Percentiles rank a stretch among this genome's conserved stretches.
Conservation (phyloP, 2,797 vertebrate species). For the Platalea minor region DNA sequence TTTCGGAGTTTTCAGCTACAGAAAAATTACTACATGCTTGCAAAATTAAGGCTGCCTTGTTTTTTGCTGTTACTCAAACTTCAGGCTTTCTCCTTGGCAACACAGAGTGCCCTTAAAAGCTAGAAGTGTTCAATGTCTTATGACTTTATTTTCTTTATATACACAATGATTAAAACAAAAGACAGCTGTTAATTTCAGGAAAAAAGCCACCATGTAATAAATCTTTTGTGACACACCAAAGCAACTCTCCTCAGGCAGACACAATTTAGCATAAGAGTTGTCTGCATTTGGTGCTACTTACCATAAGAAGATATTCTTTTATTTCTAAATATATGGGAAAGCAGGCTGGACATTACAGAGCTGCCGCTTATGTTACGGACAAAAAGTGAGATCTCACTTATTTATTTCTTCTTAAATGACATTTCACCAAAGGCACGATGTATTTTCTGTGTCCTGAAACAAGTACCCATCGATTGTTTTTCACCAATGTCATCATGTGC, state of each 20-base stretch:
- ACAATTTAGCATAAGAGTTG: neutral
- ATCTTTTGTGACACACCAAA: constrained; percentile 1
- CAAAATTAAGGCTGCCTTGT: neutral
- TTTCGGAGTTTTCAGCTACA: constrained; percentile 36
- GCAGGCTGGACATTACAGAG: neutral
- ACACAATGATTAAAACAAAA: constrained; percentile 49
- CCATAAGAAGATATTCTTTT: neutral
- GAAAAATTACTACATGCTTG: neutral
- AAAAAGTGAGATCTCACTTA: neutral
- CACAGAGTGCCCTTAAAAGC: neutral
- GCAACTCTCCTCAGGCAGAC: neutral
- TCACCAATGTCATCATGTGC: neutral
- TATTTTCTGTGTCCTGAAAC: neutral
- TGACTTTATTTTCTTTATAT: constrained; percentile 31
- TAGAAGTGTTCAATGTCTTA: neutral
- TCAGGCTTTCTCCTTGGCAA: constrained; percentile 37
- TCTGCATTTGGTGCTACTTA: neutral
- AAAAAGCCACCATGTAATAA: neutral
- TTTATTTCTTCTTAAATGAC: neutral
- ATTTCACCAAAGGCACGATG: neutral
- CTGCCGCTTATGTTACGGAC: neutral
- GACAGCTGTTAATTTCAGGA: constrained; percentile 31
- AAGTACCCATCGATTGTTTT: neutral
- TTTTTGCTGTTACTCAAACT: constrained; percentile 21
- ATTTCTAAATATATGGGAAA: neutral